Conservation (phyloP, 2,888 invertebrate genomes). For the Agelastica alni region DNA sequence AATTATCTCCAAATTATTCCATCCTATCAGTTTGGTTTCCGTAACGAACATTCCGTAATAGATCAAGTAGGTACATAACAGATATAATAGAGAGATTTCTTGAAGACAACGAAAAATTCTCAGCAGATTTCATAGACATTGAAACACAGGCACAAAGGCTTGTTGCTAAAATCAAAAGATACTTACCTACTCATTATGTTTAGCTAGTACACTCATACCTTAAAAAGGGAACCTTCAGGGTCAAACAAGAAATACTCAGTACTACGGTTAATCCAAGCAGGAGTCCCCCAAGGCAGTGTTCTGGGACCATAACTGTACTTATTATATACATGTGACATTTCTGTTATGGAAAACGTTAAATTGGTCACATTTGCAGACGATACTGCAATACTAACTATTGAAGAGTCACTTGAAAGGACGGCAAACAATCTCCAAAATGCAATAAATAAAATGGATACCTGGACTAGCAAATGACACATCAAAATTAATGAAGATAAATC, state of each 20-base stretch:
- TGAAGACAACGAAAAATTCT: not conserved
- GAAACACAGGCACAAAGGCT: not conserved
- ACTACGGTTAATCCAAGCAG: not conserved
- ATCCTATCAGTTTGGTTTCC: not conserved
- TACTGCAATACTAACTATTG: not conserved
- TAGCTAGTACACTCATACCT: too few species aligned
- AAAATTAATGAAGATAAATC: too few species aligned
- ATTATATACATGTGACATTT: too few species aligned
- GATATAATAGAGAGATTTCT: not conserved
- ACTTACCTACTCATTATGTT: not conserved
- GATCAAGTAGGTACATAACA: not conserved
- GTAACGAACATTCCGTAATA: not conserved
- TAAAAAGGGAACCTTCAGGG: not conserved
- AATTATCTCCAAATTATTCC: not conserved
- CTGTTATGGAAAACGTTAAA: not conserved
- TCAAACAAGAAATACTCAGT: not conserved
- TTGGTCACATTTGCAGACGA: too few species aligned
- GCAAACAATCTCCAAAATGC: too few species aligned
- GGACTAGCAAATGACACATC: too few species aligned
- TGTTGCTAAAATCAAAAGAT: not conserved
- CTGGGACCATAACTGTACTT: too few species aligned
- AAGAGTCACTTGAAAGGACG: not conserved
- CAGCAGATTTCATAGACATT: not conserved
- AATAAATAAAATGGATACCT: too few species aligned
- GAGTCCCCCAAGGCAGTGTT: too few species aligned